These are phyloP conservation scores for Turritopsis dohrnii DNA, from an alignment of 30 jellyfish, hydroid and myxozoan species.

Conservation along the genomic window DNA sequence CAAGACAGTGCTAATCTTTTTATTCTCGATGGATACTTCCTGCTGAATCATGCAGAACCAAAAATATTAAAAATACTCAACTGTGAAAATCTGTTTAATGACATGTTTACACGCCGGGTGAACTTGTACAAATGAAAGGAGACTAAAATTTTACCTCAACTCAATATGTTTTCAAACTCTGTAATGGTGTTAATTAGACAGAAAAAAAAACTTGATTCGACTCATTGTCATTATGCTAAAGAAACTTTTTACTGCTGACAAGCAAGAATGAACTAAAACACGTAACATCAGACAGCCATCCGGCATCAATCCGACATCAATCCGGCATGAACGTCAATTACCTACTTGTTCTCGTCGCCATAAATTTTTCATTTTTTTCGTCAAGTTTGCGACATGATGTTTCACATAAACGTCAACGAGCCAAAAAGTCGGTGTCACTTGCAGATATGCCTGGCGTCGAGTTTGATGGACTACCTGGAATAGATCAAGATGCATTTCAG, in stretches of 20 bases:
- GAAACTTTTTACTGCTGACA: neutral
- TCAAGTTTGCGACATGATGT: neutral
- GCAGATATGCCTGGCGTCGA: neutral
- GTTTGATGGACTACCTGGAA: neutral
- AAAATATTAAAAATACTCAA: neutral
- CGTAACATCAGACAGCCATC: neutral
- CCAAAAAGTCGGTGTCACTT: neutral
- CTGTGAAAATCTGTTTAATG: neutral
- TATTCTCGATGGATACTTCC: neutral
- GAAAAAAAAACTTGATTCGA: neutral
- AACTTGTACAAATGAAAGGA: neutral
- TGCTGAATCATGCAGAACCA: neutral
- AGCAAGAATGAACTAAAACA: neutral
- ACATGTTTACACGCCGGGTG: neutral
- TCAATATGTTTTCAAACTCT: no score
- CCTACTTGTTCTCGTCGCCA: neutral
- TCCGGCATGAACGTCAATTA: neutral
- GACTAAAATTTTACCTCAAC: neutral
- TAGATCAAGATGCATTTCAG: neutral
- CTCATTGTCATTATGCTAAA: neutral
- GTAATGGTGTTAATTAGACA: neutral
- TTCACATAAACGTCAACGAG: neutral
- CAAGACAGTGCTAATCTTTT: no score
- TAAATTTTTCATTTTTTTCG: neutral
- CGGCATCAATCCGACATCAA: neutral